Evolutionary conservation across 2,797 vertebrate genomes (phyloP).

Genomic region (Pristis pectinata): DNA sequence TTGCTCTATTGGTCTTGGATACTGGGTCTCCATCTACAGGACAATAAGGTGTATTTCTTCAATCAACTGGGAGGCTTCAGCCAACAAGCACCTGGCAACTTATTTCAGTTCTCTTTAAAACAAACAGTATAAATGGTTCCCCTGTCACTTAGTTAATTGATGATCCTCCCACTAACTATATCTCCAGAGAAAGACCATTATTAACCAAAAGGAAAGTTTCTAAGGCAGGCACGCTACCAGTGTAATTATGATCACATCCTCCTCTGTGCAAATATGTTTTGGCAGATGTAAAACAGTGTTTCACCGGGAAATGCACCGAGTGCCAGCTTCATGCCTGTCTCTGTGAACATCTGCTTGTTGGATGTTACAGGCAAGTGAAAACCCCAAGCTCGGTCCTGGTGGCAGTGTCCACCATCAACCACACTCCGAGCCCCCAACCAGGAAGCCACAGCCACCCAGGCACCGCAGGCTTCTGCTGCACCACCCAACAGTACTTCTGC

Average conservation of each 20-base stretch:
- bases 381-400: too few species aligned
- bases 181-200: conserved; percentile 1
- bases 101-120: not conserved
- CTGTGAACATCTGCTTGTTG: not conserved
- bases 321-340: not conserved
- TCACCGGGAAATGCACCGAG: not conserved
- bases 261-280: not conserved
- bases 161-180: not conserved
- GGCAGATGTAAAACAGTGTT: not conserved
- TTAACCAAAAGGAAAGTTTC: not conserved
- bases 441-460: too few species aligned
- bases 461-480: too few species aligned
- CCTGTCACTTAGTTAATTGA: conserved; percentile 3
- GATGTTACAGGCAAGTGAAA: not conserved
- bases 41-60: not conserved
- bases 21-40: not conserved
- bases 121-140: not conserved
- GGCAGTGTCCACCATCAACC: not conserved
- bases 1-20: not conserved
- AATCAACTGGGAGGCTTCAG: not conserved
- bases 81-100: conserved; percentile 24
- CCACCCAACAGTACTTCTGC: not conserved
- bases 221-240: not conserved
- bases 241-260: conserved; percentile 6
- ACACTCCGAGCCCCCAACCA: not conserved